Evolutionary conservation across 1,140 invertebrate species (phyloP), one percentile per base, ranked within the genome.

Genomic region (Ooceraea biroi): DNA sequence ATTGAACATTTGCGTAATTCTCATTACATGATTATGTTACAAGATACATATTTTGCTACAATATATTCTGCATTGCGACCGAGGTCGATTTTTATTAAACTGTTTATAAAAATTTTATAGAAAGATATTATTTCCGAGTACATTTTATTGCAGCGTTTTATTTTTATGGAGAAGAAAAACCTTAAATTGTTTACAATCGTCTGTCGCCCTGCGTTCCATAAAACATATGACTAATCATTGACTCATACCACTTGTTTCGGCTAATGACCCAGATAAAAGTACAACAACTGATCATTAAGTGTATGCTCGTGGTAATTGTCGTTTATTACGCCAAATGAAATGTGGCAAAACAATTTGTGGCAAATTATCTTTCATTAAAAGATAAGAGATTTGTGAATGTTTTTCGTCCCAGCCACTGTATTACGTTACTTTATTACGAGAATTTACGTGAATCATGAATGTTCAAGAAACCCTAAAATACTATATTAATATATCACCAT

Each of bases 171-270:
- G n/a, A n/a, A n/a, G n/a, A n/a, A n/a, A n/a, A n/a, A n/a, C n/a
- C n/a, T n/a, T n/a, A n/a, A n/a, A n/a, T n/a, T n/a, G n/a, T n/a
- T n/a, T n/a, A n/a, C n/a, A n/a, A n/a, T n/a, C n/a, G 36, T 36
- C 36, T 7, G 7, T 36, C 36, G 36, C 36, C 36, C n/a, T n/a
- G 36, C 36, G 36, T 36, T 36, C 36, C 36, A 7, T 14, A 12
- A 41, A 52, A 27, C 3, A 48, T 22, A 57, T 17, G 22, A 69
- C 69, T 57, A 55, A 27, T 69, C 44, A 69, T 69, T 69, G 76
- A 46, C 11, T 78, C 50, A 14, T 17, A 57, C 22, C 27, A 78
- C 50, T n/a, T 78, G 12, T 30, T 44, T 55, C 22, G 22, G 1
- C 2, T n/a, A 7, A 11, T 11, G 0, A 8, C 10, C n/a, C 1